These are phyloP conservation scores for Diorhabda sublineata DNA, from an alignment of 1,140 invertebrate species.

Conservation along the genomic window DNA sequence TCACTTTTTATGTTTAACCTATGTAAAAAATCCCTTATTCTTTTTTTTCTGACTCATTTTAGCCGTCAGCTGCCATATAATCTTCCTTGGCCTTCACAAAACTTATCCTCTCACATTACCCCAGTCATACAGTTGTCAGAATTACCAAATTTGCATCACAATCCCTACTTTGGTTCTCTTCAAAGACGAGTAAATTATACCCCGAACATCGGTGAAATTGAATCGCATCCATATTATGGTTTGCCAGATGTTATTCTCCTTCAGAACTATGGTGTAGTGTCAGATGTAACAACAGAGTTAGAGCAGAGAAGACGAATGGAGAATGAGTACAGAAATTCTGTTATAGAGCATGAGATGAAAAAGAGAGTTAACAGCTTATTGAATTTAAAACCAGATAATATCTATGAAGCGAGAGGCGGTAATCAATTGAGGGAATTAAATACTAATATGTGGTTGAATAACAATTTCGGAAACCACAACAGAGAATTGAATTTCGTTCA, in stretches of 20 bases:
- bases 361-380: constrained; percentile 34
- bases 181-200: constrained; percentile 23
- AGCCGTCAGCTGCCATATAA: constrained; percentile 22
- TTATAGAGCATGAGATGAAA: constrained; percentile 32
- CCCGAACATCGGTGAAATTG: constrained; percentile 14
- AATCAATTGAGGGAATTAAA: constrained; percentile 26
- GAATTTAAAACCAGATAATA: constrained; percentile 28
- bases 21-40: constrained; percentile 1
- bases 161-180: constrained; percentile 38
- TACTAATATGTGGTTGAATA: constrained; percentile 25
- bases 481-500: constrained; percentile 11
- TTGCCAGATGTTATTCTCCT: constrained; percentile 37
- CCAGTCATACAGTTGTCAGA: constrained; percentile 18
- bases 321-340: constrained; percentile 28
- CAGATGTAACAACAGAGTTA: constrained; percentile 7
- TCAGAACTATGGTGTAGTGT: constrained; percentile 32
- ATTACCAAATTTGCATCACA: constrained; percentile 18
- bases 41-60: constrained; percentile 17
- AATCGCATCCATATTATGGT: constrained; percentile 20
- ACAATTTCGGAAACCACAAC: constrained; percentile 19
- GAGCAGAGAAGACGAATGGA: constrained; percentile 20
- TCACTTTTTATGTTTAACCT: neutral
- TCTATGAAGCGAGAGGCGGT: constrained; percentile 11
- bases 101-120: constrained; percentile 19
- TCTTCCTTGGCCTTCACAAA: constrained; percentile 16